These are phyloP conservation scores for Phrynocephalus guinanensis DNA, from an alignment of 2,797 vertebrate genomes.

Conservation along the genomic window DNA sequence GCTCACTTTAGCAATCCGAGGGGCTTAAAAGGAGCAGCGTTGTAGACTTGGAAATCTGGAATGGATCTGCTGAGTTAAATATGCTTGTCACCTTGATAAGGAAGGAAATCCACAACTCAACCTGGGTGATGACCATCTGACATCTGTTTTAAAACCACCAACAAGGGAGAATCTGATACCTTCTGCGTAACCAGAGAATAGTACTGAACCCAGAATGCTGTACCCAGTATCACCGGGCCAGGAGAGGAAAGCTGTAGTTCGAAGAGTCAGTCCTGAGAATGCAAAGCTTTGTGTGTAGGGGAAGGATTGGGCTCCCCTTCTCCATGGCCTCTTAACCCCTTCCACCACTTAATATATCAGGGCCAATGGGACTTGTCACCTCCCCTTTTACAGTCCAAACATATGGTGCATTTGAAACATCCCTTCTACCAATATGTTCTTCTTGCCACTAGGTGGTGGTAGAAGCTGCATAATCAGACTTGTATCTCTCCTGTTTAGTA, in stretches of 20 bases:
- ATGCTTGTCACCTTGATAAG: no score
- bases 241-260: neutral
- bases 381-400: neutral
- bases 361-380: no score
- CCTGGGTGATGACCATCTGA: no score
- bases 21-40: neutral
- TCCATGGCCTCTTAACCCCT: neutral
- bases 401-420: no score
- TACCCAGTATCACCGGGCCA: neutral
- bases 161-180: no score
- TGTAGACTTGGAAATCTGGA: neutral
- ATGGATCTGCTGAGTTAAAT: no score
- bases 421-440: neutral
- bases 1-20: neutral
- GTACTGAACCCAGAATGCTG: neutral
- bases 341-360: neutral
- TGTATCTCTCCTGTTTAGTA: no score
- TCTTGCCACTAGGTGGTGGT: conserved; percentile 21
- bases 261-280: neutral
- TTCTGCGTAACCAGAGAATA: no score
- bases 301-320: neutral
- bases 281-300: neutral
- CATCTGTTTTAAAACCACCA: no score
- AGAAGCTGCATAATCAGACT: conserved; percentile 14
- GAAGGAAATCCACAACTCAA: no score